Evolutionary conservation across 2,888 invertebrate species (phyloP), one percentile per base, ranked within the genome.

Genomic region (Thera obeliscata): DNA sequence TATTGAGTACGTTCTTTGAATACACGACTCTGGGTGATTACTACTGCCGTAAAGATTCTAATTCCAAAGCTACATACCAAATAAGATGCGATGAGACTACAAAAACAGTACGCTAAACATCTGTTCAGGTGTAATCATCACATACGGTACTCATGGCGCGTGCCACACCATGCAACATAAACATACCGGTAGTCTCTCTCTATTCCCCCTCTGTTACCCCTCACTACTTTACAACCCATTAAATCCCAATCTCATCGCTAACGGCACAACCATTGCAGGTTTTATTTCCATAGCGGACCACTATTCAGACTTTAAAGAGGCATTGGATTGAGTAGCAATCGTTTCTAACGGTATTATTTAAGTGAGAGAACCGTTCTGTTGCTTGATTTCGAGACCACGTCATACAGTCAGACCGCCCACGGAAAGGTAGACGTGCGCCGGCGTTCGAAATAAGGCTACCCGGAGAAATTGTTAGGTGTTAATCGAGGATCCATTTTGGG

Each of bases 361-460:
- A 78, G 77, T 78, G 81, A 75, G 79, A 79, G 74, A 70, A 76
- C 78, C 79, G 78, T 78, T 81, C 82, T 83, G 83, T 84, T 86
- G 83, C 85, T 87, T 82, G 86, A 85, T 88, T 89, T 86, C 80
- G 78, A 83, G 81, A 85, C 85, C 91, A 87, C 92, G 92, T 93
- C 91, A 92, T 85, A 90, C 83, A 81, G 88, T 90, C 85, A 80
- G 79, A 82, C 85, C 92, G 90, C 92, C 92, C 86, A 92, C 92
- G 87, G 81, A 66, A 75, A 81, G 81, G 76, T 81, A 83, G 92
- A 88, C 91, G 92, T 90, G 93, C 89, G 90, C 85, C 74, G 67
- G 85, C 84, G 87, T 80, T 81, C 73, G 67, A 73, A 78, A 73
- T 74, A 78, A 75, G 73, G 75, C 74, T 75, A 69, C 9, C 52